phyloP scores from a whole-genome alignment of 2,113 vertebrate genomes.

The Labeo rohita region DNA sequence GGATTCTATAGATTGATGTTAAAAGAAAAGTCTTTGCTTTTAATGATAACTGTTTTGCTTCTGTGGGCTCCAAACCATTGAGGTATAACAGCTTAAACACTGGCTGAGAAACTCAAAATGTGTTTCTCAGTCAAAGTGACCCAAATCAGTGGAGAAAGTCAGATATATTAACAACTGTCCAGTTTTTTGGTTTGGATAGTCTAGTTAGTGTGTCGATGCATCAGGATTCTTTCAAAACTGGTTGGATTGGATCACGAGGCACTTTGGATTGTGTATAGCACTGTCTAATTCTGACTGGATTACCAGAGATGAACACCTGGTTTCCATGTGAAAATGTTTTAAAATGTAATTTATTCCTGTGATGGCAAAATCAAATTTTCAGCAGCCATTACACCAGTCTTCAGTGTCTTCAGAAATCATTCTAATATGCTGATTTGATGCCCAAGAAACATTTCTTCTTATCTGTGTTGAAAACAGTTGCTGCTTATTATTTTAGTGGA shows the following conservation, averaged over 20 bases:
- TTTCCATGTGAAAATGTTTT: background rate
- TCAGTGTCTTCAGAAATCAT: background rate
- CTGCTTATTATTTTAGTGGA: too few species aligned
- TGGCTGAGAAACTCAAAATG: background rate
- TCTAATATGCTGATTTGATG: background rate
- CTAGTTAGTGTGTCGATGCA: too few species aligned
- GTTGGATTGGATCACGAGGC: background rate
- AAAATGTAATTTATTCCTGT: background rate
- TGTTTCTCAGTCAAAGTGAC: background rate
- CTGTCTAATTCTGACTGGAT: background rate
- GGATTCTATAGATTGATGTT: background rate
- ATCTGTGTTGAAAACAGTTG: too few species aligned
- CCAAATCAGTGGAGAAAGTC: background rate
- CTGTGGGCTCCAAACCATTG: background rate
- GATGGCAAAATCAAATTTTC: background rate
- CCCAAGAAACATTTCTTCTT: background rate
- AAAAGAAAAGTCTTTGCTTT: background rate
- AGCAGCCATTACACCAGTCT: background rate
- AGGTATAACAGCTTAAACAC: background rate
- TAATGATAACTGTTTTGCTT: background rate
- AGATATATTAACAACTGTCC: background rate
- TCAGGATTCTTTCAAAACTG: background rate
- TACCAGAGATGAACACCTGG: background rate
- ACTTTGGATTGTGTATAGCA: background rate
- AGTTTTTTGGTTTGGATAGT: background rate